Base-by-base conservation (phyloP, 92 coral and sea anemone genomes). In the Muricea muricata region DNA sequence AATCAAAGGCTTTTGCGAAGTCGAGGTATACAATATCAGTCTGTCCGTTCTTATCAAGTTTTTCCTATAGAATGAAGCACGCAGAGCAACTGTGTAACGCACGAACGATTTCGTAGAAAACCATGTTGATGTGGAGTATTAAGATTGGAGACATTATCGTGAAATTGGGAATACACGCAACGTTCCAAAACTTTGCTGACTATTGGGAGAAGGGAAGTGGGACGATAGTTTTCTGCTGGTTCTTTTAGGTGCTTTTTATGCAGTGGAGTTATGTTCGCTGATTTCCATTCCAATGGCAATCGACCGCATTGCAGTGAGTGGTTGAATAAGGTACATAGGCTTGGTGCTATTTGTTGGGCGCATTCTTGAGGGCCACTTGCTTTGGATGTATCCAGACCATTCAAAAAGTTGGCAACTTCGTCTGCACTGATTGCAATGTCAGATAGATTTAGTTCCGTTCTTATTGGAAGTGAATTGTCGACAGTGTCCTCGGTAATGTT, bases 231-330 rank as follows among this genome's bases (percentile, higher is more conserved):
- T 11, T 6, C 1, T 3, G 63, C 85, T 0, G 46, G 86, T 65
- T 85, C 89, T 46, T 48, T 82, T 33, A 32, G 15, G 12, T 29
- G 63, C 41, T 69, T 68, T 32, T 82, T 82, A 41, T 70, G 87
- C 15, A 69, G 12, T 5, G 86, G 86, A 25, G 79, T 68, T n/a
- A n/a, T 18, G 41, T 81, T 35, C 21, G 80, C 81, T 10, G 50
- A 26, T 55, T 83, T 83, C 87, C 87, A 83, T 40, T 83, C 47
- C 47, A 65, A 72, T 18, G 82, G 87, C n/a, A 75, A 68, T 35
- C 71, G 67, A n/a, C 75, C 55, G 34, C 14, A 26, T 47, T 29
- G 15, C 40, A 83, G 33, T 25, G 71, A 83, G 30, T 63, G 26
- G 67, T 81, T 83, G 60, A 83, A 83, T 11, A 83, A 9, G 24